phyloP scores from a whole-genome alignment of 2,797 vertebrate genomes.

The Pangasius krempfi region DNA sequence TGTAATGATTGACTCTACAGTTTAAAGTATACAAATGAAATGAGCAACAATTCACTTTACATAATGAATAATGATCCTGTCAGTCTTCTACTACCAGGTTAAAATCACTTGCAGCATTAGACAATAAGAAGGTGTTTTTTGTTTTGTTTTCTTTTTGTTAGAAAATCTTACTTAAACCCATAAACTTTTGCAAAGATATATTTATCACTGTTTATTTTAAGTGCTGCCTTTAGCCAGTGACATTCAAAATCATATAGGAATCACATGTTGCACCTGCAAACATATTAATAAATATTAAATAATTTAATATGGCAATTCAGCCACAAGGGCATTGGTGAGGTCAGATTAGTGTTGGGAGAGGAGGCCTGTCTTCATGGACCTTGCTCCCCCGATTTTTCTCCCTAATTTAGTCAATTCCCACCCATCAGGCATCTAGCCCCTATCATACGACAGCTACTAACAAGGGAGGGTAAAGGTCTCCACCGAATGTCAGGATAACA shows the following conservation, averaged over 20 bases:
- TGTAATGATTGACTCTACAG: neutral
- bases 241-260: neutral
- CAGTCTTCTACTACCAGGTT: neutral
- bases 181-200: neutral
- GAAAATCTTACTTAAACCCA: neutral
- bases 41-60: neutral
- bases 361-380: no score
- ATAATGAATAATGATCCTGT: neutral
- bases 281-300: neutral
- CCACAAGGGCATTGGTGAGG: neutral
- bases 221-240: neutral
- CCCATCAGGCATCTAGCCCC: neutral
- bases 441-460: neutral
- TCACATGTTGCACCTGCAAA: no score
- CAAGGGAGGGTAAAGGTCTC: neutral
- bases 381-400: neutral
- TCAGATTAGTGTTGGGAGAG: neutral
- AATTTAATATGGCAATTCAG: neutral
- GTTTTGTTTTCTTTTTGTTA: neutral
- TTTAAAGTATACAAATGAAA: neutral
- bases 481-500: neutral
- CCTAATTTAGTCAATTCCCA: neutral
- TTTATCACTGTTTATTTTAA: neutral
- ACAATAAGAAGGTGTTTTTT: neutral
- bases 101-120: neutral